Percentiles rank a stretch among this genome's conserved stretches.
These are phyloP conservation scores for Aleadryas rufinucha DNA, from an alignment of 2,113 vertebrate genomes.

Conservation along the genomic window DNA sequence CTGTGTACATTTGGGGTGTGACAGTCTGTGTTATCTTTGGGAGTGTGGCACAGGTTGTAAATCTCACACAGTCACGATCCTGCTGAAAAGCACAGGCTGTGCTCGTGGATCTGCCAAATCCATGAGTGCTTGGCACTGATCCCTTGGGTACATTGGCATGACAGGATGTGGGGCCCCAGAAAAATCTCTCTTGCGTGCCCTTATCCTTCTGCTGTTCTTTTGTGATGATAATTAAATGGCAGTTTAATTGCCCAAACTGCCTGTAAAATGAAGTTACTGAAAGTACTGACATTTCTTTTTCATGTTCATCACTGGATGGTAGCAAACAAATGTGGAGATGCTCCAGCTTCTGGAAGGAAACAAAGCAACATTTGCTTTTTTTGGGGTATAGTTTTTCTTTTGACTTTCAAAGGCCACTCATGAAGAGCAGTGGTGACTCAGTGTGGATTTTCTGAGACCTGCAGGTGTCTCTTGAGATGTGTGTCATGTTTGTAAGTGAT, in stretches of 20 bases:
- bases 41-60: neutral
- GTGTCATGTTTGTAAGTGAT: neutral
- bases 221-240: neutral
- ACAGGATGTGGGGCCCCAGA: neutral
- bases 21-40: neutral
- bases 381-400: neutral
- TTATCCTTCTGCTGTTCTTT: neutral
- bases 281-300: neutral
- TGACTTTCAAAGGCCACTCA: neutral
- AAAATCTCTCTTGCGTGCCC: neutral
- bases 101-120: neutral
- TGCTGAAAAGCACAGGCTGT: neutral
- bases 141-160: neutral
- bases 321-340: neutral
- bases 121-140: neutral
- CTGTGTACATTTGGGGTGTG: neutral
- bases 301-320: neutral
- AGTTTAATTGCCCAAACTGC: neutral
- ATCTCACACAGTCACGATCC: neutral
- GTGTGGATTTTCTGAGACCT: neutral
- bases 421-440: neutral
- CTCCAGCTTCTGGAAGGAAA: neutral
- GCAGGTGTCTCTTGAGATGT: neutral
- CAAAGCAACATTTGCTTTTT: neutral
- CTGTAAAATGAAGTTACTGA: neutral